Conservation (phyloP, 2,797 vertebrate species). For the Adrianichthys oophorus region DNA sequence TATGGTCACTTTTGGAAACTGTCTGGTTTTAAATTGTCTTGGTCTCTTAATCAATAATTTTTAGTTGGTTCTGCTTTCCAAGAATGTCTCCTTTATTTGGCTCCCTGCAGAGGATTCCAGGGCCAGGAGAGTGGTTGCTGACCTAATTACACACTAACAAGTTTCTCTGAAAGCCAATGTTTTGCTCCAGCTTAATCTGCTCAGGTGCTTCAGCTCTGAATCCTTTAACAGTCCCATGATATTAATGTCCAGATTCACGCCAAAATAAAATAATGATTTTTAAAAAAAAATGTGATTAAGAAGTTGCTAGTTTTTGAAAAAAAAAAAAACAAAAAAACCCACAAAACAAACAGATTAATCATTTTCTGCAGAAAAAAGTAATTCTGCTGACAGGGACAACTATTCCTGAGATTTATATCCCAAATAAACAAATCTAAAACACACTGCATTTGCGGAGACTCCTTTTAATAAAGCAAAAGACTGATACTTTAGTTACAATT, state of each 20-base stretch:
- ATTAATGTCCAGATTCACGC: not conserved
- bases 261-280: no score
- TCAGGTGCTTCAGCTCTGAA: slow-evolving; percentile 38
- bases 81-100: slow-evolving; percentile 48
- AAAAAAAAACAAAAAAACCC: no score
- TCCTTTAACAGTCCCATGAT: slow-evolving; percentile 5
- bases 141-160: slow-evolving; percentile 71
- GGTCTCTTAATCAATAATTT: slow-evolving; percentile 1
- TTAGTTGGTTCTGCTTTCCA: slow-evolving; percentile 36
- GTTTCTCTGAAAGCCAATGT: slow-evolving; percentile 39
- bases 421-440: no score
- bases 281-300: no score
- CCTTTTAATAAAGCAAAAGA: no score
- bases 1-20: slow-evolving; percentile 2
- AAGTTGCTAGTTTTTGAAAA: no score
- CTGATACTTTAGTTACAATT: no score
- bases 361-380: no score
- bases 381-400: no score
- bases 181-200: slow-evolving; percentile 33
- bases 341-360: no score
- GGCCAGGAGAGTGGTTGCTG: slow-evolving; percentile 45
- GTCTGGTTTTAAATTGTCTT: slow-evolving; percentile 1
- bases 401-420: no score
- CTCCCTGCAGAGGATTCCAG: slow-evolving; percentile 31
- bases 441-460: no score